Percentiles rank a stretch among this genome's conserved stretches.
Evolutionary conservation across 1,140 invertebrate species (phyloP).

Genomic region (Ceratoteleas bidentatus): DNA sequence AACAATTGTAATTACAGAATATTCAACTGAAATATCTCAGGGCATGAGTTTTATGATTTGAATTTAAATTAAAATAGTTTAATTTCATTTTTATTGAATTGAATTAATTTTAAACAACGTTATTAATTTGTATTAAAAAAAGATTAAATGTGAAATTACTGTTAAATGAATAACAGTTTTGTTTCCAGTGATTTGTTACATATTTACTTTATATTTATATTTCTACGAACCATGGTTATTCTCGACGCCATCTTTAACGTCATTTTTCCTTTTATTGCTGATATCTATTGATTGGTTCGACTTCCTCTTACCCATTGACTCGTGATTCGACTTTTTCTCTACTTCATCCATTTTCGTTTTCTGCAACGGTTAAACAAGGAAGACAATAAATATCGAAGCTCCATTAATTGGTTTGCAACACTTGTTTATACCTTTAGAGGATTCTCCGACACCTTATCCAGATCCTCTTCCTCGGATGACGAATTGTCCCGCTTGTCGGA

Average conservation of each 20-base stretch:
- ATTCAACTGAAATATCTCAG: too few species aligned
- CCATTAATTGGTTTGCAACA: background rate
- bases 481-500: constrained; percentile 71
- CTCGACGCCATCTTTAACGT: constrained; percentile 73
- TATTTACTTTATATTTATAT: too few species aligned
- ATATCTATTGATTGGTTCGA: constrained; percentile 60
- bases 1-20: constrained; percentile 3
- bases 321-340: constrained; percentile 76
- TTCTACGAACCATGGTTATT: constrained; percentile 55
- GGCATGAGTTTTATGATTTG: too few species aligned
- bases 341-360: constrained; percentile 76
- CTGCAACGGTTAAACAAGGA: constrained; percentile 55
- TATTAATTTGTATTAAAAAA: too few species aligned
- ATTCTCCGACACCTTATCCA: constrained; percentile 56
- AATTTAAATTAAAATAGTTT: too few species aligned
- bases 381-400: background rate
- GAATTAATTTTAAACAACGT: too few species aligned
- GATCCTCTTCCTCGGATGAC: constrained; percentile 74
- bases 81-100: too few species aligned
- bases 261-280: constrained; percentile 70
- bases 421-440: constrained; percentile 69
- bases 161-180: too few species aligned
- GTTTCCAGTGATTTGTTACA: too few species aligned
- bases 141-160: too few species aligned
- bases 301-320: constrained; percentile 74